Evolutionary conservation across 2,888 invertebrate species (phyloP).

Genomic region (Poecilobothrus nobilitatus): DNA sequence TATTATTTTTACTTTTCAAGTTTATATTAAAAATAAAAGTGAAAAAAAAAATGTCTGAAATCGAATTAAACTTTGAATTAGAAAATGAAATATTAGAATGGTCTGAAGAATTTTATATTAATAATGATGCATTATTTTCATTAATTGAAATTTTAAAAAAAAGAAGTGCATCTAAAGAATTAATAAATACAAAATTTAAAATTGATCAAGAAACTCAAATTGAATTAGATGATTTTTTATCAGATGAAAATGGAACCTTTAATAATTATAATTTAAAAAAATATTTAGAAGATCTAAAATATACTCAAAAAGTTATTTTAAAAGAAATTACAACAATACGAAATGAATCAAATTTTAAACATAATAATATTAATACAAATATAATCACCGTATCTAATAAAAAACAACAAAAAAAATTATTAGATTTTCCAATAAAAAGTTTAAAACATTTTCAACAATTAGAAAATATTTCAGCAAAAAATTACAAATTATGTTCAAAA

Average conservation of each 20-base stretch:
- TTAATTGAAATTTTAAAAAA: neutral
- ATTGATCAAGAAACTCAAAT: neutral
- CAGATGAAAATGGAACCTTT: too few species aligned
- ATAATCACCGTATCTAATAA: neutral
- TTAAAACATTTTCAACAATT: neutral
- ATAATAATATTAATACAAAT: neutral
- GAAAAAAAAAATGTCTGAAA: neutral
- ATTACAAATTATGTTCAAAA: neutral
- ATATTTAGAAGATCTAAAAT: neutral
- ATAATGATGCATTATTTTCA: neutral
- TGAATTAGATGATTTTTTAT: neutral
- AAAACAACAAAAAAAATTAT: neutral
- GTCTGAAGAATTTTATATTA: constrained; percentile 7
- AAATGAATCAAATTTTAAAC: neutral
- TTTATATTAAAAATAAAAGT: neutral
- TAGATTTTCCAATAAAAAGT: neutral
- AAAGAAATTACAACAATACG: neutral
- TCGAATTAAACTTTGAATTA: neutral
- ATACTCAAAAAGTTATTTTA: neutral
- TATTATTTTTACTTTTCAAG: too few species aligned
- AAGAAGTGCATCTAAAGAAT: neutral
- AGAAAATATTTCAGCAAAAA: neutral
- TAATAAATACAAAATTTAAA: neutral
- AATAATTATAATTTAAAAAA: neutral
- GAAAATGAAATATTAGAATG: constrained; percentile 8